phyloP scores from a whole-genome alignment of 2,797 vertebrate genomes.

The Acomys russatus region DNA sequence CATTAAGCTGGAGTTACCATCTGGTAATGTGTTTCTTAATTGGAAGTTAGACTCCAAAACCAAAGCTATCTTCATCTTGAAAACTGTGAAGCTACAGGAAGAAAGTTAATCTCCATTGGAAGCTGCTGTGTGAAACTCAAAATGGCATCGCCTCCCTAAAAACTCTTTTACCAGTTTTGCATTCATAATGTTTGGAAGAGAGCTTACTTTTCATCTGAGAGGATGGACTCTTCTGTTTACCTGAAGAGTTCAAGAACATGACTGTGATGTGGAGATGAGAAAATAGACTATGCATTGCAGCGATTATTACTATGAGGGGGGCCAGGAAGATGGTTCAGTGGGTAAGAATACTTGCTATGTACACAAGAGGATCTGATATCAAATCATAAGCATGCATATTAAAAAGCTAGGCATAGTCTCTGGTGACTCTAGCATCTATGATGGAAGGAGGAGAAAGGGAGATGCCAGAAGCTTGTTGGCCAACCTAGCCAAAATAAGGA shows the following conservation, averaged over 20 bases:
- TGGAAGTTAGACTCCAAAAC: slow-evolving; percentile 71
- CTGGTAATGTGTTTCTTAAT: slow-evolving; percentile 52
- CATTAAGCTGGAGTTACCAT: slow-evolving; percentile 54
- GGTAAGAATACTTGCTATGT: not conserved
- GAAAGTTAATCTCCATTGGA: slow-evolving; percentile 22
- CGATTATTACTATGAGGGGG: too few species aligned
- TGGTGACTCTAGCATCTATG: not conserved
- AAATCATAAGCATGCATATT: not conserved
- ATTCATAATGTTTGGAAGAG: slow-evolving; percentile 9
- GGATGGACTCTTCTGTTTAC: not conserved
- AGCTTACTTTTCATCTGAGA: slow-evolving; percentile 3
- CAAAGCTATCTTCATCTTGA: slow-evolving; percentile 70
- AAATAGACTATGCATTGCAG: not conserved
- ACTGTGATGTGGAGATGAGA: not conserved
- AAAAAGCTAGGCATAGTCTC: not conserved
- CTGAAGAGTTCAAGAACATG: not conserved
- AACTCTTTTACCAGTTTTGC: slow-evolving; percentile 41
- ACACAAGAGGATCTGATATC: not conserved
- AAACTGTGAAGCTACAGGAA: slow-evolving; percentile 33
- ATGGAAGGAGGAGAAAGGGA: not conserved
- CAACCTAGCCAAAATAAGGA: not conserved
- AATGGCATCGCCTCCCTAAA: slow-evolving; percentile 32
- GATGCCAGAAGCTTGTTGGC: not conserved
- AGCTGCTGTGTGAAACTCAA: slow-evolving; percentile 50
- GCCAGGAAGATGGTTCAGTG: not conserved